These are phyloP conservation scores for Lepidostoma basale DNA, from an alignment of 1,140 invertebrate species.

Conservation along the genomic window DNA sequence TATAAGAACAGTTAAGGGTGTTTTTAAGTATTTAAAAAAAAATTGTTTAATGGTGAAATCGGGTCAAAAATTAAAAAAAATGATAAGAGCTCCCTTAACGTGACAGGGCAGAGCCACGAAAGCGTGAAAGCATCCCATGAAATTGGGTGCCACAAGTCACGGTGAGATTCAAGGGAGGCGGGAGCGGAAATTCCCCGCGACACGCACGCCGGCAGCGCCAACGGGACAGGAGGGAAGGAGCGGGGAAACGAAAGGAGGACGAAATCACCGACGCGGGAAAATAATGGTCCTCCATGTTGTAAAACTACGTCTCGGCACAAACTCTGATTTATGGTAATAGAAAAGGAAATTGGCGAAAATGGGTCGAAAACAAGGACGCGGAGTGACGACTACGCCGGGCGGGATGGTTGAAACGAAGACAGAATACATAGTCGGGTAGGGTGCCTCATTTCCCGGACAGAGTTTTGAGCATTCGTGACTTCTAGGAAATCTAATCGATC, in stretches of 20 bases:
- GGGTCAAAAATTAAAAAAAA: background rate
- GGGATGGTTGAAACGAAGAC: no score
- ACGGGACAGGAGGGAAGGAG: background rate
- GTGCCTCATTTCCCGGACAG: no score
- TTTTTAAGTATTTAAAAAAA: no score
- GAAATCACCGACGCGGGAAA: slow-evolving; percentile 1
- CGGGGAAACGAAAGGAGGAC: background rate
- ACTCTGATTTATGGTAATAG: slow-evolving; percentile 3
- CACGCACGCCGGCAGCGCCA: background rate
- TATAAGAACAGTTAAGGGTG: no score
- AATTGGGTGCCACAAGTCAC: no score
- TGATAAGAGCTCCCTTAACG: background rate
- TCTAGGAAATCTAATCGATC: no score
- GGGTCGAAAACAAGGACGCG: no score
- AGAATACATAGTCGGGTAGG: no score
- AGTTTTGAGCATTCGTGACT: no score
- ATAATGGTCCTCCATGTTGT: background rate
- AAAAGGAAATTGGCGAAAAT: background rate
- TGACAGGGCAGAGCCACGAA: background rate
- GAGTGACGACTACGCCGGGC: no score
- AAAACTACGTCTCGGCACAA: background rate
- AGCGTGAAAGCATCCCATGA: background rate
- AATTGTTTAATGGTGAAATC: background rate
- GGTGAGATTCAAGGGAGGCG: no score
- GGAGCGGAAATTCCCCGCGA: no score